phyloP scores from a whole-genome alignment of 2,113 vertebrate genomes.

The Anarhynchus alexandrinus region DNA sequence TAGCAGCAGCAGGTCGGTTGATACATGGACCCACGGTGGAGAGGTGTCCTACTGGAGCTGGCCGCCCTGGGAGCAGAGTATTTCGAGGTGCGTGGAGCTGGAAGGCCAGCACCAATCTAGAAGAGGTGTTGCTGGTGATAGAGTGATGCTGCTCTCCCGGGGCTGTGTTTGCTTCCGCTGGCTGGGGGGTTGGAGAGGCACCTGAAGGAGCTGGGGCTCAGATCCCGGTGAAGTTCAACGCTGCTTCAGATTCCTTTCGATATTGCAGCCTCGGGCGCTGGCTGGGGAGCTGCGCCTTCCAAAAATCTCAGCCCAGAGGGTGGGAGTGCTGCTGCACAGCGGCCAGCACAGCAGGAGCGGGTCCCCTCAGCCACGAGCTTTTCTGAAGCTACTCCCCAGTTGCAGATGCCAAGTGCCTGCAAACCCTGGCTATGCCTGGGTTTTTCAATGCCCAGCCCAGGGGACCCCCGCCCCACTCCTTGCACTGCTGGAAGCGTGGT shows the following conservation, averaged over 20 bases:
- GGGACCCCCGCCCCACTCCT: background rate
- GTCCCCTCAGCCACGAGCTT: background rate
- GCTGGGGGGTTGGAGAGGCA: background rate
- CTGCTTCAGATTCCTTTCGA: background rate
- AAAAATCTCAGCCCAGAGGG: background rate
- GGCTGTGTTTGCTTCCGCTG: background rate
- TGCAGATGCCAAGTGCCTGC: fast-evolving
- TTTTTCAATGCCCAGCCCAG: background rate
- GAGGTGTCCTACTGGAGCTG: background rate
- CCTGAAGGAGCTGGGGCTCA: fast-evolving
- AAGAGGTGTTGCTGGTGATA: background rate
- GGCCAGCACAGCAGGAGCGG: background rate
- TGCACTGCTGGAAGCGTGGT: fast-evolving
- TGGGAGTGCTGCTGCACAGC: background rate
- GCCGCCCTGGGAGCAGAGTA: background rate
- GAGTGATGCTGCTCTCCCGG: background rate
- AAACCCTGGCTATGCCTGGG: background rate
- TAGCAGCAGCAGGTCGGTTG: background rate
- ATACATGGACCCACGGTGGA: fast-evolving
- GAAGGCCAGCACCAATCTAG: background rate
- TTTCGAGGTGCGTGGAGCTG: fast-evolving
- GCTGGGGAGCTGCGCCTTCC: background rate
- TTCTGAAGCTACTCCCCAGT: background rate
- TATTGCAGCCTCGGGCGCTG: background rate
- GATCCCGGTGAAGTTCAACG: background rate